Evolutionary conservation across 2,797 vertebrate species (phyloP), one percentile per base, ranked within the genome.

Genomic region (Ambastaia sidthimunki): DNA sequence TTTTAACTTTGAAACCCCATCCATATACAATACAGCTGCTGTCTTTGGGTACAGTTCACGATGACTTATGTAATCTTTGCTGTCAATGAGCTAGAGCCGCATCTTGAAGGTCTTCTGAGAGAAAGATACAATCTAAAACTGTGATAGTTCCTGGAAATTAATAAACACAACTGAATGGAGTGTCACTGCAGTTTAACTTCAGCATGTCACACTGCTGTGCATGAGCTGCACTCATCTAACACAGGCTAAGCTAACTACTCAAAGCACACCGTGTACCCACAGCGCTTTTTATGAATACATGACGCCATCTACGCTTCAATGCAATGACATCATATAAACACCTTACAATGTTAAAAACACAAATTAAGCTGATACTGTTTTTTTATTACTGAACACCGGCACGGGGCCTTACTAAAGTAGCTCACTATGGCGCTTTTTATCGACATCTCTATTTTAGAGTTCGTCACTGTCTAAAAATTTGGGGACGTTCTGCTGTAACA

Each of bases 301-400:
- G 15, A 47, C 16, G 10, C 0, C 57, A 13, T 19, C 11, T 28
- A 48, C 28, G 37, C 41, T 31, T 50, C 31, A 34, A 28, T 21
- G 31, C 25, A 62, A 19, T 60, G 15, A 15, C 23, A 9, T 48
- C 16, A 74, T 60, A 19, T 62, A 48, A 74, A 62, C 41, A 74
- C 5, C 21, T 10, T 31, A 10, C 71, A 59, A 16, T 60, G 59
- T 6, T 44, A 18, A 72, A 23, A 60, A 44, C 70, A 15, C 13
- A 72, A 57, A 72, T 23, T 15, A 47, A 47, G 18, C 21, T 57
- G 4, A 13, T 47, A 25, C 18, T 7, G 55, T 12, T 12, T 3
- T 59, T 37, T 47, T 34, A 47, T 47, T 44, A 31, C 21, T 44
- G 10, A 62, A 9, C 18, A 19, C 71, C 23, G 23, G 57, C 71